A percentile compares a stretch with the other conserved stretches of the same genome.
Evolutionary conservation across 2,888 invertebrate genomes (phyloP).

Genomic region (Phasia obesa): DNA sequence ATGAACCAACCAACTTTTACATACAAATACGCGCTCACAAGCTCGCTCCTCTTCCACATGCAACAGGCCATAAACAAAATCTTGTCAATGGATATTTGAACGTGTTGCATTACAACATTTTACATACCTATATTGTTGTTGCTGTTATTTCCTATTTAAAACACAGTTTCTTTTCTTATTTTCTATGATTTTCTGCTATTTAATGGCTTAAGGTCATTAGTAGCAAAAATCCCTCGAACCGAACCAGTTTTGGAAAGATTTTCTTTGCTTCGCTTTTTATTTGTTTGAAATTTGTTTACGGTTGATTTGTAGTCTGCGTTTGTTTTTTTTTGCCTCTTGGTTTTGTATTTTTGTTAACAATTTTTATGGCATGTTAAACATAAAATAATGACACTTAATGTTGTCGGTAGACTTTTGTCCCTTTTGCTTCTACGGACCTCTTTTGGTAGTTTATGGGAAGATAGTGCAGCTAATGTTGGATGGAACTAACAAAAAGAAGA

Average conservation of each 20-base stretch:
- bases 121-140: background rate
- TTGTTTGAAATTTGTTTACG: constrained; percentile 51
- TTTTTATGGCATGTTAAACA: constrained; percentile 70
- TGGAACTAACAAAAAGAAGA: background rate
- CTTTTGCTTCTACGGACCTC: background rate
- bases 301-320: constrained; percentile 20
- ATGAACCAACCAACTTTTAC: background rate
- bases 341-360: constrained; percentile 45
- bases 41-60: constrained; percentile 10
- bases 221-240: constrained; percentile 69
- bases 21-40: background rate
- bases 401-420: constrained; percentile 37
- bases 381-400: constrained; percentile 68
- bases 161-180: constrained; percentile 7
- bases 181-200: constrained; percentile 45
- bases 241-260: constrained; percentile 64
- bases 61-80: constrained; percentile 58
- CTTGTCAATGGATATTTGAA: constrained; percentile 63
- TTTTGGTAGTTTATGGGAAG: constrained; percentile 1
- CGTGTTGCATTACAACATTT: constrained; percentile 61
- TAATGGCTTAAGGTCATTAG: constrained; percentile 70
- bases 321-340: background rate
- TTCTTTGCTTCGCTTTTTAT: constrained; percentile 5
- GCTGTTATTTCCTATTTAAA: constrained; percentile 23
- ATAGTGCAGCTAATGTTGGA: constrained; percentile 1